phyloP scores from a whole-genome alignment of 2,113 vertebrate genomes.

The Lepisosteus oculatus region DNA sequence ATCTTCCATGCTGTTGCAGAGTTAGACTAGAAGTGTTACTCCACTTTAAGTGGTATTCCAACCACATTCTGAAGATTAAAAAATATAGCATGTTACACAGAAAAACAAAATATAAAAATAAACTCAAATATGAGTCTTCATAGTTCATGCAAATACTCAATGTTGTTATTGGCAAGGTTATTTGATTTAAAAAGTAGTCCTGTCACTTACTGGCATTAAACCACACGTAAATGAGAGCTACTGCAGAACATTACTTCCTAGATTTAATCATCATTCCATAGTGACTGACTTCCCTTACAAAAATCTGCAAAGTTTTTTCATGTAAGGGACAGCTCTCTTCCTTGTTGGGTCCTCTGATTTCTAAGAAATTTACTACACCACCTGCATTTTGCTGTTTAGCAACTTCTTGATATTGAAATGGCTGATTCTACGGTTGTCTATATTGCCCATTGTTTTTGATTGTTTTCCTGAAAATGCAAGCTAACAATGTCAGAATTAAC shows the following conservation, averaged over 20 bases:
- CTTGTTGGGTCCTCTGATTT: constrained; percentile 27
- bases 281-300: not conserved
- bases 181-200: not conserved
- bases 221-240: not conserved
- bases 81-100: no score
- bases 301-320: not conserved
- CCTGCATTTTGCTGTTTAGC: constrained; percentile 16
- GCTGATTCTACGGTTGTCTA: not conserved
- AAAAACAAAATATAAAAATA: no score
- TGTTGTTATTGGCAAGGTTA: not conserved
- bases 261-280: constrained; percentile 1
- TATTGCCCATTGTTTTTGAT: not conserved
- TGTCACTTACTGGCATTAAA: not conserved
- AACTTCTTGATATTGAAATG: not conserved
- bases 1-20: no score
- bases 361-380: constrained; percentile 24
- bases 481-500: not conserved
- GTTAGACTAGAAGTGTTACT: no score
- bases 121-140: no score
- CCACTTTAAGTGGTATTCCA: no score
- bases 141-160: not conserved
- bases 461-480: not conserved
- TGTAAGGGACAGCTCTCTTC: not conserved
- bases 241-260: not conserved
- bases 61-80: no score